Evolutionary conservation across 2,113 vertebrate genomes (phyloP), one percentile per base, ranked within the genome.

Genomic region (Pelobates fuscus): DNA sequence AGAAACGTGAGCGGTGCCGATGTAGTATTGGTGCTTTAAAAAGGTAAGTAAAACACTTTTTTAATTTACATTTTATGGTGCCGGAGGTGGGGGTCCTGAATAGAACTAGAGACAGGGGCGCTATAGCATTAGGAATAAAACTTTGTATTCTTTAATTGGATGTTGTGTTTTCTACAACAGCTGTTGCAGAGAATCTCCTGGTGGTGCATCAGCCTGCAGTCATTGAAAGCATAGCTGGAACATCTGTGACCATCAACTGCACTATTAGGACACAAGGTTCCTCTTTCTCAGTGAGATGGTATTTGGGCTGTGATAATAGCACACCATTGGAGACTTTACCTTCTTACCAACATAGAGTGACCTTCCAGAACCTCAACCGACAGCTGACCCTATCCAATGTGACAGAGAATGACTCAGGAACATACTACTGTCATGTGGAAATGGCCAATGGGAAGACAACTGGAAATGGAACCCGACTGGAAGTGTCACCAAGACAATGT

Each of bases 331-430:
- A 7, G 14, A 18, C 57, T 21, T 8, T 10, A 2, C 30, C 17
- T 2, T 27, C 17, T n/a, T 58, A 55, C 49, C 23, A 58, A 21
- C 2, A 15, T 18, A 66, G 71, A 25, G 37, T 41, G 5, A 37
- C 18, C 8, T 23, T 44, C 23, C n/a, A 23, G 7, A 6, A 12
- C 21, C 14, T 17, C 61, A 15, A 74, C 66, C 32, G 2, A 1
- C 49, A 74, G 66, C n/a, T n/a, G n/a, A n/a, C n/a, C n/a, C n/a
- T n/a, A n/a, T n/a, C n/a, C n/a, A n/a, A n/a, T n/a, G n/a, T 74
- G 62, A 75, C 52, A 3, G 63, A 67, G 52, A 75, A 21, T 17
- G 71, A 75, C 20, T 67, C 71, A 2, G 71, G 63, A 27, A 75
- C 1, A 0, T 58, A 57, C 54, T 67, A n/a, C 8, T 75, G 71